These are phyloP conservation scores for Sceliomorpha sp. DNA, from an alignment of 2,888 invertebrate genomes.

Conservation along the genomic window DNA sequence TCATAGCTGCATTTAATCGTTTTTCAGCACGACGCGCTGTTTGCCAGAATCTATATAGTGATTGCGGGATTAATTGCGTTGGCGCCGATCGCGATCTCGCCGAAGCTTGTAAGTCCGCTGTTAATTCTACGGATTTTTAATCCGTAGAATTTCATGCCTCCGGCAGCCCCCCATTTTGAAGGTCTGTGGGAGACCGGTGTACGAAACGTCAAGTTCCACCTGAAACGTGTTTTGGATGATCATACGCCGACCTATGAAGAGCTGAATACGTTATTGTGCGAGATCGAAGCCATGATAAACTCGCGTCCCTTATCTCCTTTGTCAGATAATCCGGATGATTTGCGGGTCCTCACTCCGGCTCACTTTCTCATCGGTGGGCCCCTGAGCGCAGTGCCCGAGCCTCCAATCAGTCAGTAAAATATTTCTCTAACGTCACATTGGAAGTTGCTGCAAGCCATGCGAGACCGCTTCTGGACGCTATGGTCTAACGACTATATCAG, in stretches of 20 bases:
- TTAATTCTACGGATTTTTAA: too few relatives aligned
- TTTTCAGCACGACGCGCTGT: too few relatives aligned
- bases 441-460: neutral
- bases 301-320: neutral
- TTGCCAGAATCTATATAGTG: too few relatives aligned
- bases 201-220: too few relatives aligned
- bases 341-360: too few relatives aligned
- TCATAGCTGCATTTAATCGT: conserved; percentile 6
- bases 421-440: too few relatives aligned
- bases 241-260: conserved; percentile 3
- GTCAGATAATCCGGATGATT: neutral
- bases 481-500: conserved; percentile 9
- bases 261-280: conserved; percentile 1
- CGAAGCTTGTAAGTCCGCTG: too few relatives aligned
- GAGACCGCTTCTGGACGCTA: conserved; percentile 1
- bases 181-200: neutral
- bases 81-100: neutral
- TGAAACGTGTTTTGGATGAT: neutral
- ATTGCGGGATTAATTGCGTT: too few relatives aligned
- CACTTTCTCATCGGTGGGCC: too few relatives aligned
- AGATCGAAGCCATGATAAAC: conserved; percentile 5
- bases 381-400: neutral
- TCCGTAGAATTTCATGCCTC: too few relatives aligned
- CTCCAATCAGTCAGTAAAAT: neutral
- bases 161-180: neutral